Evolutionary conservation across 2,113 vertebrate species (phyloP).

Genomic region (Gymnocephalus cernua): DNA sequence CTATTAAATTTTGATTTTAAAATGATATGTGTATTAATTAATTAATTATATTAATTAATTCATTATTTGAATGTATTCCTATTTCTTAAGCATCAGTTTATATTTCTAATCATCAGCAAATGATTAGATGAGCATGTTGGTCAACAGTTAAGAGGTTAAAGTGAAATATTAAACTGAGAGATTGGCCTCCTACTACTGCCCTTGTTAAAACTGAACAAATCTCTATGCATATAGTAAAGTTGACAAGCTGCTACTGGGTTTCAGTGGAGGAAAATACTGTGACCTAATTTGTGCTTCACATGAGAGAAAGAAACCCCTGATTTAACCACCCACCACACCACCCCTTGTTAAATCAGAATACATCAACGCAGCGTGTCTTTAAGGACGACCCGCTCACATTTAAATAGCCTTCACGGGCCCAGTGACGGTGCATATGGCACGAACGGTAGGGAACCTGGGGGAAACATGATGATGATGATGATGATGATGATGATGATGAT

Average conservation of each 20-base stretch:
- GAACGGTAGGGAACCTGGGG: neutral
- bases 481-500: neutral
- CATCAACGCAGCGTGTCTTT: conserved; percentile 12
- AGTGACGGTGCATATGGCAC: too few species aligned
- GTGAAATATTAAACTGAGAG: neutral
- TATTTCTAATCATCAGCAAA: neutral
- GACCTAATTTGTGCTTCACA: conserved; percentile 36
- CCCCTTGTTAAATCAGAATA: conserved; percentile 30
- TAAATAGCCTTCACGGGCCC: neutral
- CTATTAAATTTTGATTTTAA: too few species aligned
- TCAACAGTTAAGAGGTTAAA: neutral
- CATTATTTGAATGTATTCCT: neutral
- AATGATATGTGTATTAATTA: too few species aligned
- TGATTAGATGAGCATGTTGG: neutral
- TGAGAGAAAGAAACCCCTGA: conserved; percentile 6
- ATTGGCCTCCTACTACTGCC: neutral
- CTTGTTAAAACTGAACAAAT: conserved; percentile 38
- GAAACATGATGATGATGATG: neutral
- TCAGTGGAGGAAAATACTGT: conserved; percentile 8
- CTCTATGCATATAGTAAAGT: neutral
- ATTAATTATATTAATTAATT: too few species aligned
- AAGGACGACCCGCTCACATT: neutral
- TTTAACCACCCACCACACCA: conserved; percentile 6
- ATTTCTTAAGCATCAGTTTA: neutral
- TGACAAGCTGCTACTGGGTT: conserved; percentile 10